Conservation (phyloP, 1,140 invertebrate species). For the Aphaenogaster floridana region DNA sequence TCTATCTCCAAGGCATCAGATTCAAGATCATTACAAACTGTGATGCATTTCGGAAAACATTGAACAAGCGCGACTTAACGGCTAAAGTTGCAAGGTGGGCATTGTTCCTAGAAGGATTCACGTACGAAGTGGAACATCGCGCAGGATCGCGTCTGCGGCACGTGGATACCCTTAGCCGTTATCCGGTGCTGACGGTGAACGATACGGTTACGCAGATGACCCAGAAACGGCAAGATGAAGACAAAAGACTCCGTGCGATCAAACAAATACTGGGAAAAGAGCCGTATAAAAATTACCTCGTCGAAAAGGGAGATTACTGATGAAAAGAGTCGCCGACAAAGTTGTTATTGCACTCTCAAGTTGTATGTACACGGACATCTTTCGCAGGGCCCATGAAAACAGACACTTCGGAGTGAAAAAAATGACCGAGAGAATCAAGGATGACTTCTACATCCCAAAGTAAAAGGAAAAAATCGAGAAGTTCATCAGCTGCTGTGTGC, state of each 20-base stretch:
- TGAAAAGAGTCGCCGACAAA: too few species aligned
- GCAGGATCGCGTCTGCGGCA: neutral
- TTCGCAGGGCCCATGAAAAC: neutral
- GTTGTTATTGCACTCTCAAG: neutral
- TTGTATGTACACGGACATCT: neutral
- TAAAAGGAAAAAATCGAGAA: neutral
- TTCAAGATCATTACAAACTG: neutral
- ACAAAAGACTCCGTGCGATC: too few species aligned
- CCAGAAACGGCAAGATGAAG: too few species aligned
- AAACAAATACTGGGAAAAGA: too few species aligned
- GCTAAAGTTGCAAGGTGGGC: slow-evolving; percentile 4
- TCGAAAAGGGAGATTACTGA: too few species aligned
- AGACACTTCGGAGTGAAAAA: neutral
- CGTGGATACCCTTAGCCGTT: neutral
- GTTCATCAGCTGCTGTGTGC: neutral
- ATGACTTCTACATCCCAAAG: neutral
- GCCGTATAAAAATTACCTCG: too few species aligned
- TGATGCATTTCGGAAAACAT: neutral
- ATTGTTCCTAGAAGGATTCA: neutral
- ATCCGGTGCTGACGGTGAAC: neutral
- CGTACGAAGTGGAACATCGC: neutral
- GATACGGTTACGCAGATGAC: too few species aligned
- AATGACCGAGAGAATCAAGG: neutral
- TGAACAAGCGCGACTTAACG: slow-evolving; percentile 7
- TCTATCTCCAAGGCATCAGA: too few species aligned